phyloP scores from a whole-genome alignment of 53 echinoderm and acorn worm genomes.

The Stichopus horrens region DNA sequence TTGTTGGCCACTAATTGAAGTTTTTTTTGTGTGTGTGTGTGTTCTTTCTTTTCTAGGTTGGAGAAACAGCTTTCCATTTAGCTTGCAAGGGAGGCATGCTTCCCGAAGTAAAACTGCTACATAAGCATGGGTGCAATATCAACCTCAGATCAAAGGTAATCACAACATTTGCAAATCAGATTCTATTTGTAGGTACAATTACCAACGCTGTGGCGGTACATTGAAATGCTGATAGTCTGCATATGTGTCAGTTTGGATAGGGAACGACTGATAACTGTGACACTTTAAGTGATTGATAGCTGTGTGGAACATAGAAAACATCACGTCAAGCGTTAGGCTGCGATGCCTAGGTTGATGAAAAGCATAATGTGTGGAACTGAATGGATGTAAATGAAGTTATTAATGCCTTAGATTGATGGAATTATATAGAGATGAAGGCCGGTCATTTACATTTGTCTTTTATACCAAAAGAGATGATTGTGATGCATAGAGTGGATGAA shows the following conservation, averaged over 20 bases:
- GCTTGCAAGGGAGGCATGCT: slow-evolving; percentile 91
- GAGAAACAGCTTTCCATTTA: slow-evolving; percentile 84
- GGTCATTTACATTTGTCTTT: no score
- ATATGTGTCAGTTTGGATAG: neutral
- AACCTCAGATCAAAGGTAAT: slow-evolving; percentile 83
- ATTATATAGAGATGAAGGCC: no score
- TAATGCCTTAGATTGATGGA: no score
- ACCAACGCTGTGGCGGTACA: neutral
- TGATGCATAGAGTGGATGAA: no score
- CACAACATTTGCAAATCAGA: neutral
- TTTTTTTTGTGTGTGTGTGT: neutral
- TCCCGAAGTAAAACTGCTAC: slow-evolving; percentile 73
- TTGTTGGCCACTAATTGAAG: neutral
- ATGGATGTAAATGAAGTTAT: no score
- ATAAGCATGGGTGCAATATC: slow-evolving; percentile 79
- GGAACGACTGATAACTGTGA: neutral
- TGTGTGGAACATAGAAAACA: no score
- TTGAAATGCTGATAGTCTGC: neutral
- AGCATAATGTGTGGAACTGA: no score
- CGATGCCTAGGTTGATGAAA: no score
- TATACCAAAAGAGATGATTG: no score
- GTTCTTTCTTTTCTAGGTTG: slow-evolving; percentile 54
- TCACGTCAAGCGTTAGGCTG: no score
- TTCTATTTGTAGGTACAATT: neutral
- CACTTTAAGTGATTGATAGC: no score